Percentiles rank a stretch among this genome's conserved stretches.
Evolutionary conservation across 2,888 invertebrate genomes (phyloP).

Genomic region (Polydrusus tereticollis): DNA sequence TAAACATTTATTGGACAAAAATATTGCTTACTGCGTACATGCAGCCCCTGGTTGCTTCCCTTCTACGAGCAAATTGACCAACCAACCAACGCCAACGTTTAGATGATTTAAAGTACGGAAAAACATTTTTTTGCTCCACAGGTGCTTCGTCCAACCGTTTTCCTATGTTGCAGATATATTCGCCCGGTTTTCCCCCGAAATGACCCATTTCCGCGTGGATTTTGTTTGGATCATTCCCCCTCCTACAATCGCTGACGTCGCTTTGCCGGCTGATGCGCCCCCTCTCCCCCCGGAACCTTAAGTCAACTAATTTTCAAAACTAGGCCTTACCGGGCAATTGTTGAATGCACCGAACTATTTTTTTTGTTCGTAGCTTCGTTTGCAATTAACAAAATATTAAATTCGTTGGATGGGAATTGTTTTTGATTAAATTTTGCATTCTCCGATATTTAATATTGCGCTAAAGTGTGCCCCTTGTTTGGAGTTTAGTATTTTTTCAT

Average conservation of each 20-base stretch:
- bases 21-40: too few relatives aligned
- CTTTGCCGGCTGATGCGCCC: background rate
- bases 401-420: background rate
- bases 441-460: background rate
- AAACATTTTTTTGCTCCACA: background rate
- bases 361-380: too few relatives aligned
- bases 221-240: background rate
- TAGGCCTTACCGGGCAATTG: conserved; percentile 11
- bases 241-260: background rate
- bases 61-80: too few relatives aligned
- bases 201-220: background rate
- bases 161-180: background rate
- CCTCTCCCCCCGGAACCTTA: background rate
- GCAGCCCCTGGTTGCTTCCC: too few relatives aligned
- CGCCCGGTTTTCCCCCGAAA: conserved; percentile 3
- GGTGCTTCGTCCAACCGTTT: background rate
- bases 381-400: background rate
- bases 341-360: too few relatives aligned
- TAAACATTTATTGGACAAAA: too few relatives aligned
- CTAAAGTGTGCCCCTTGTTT: too few relatives aligned
- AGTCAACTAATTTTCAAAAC: background rate
- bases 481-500: too few relatives aligned
- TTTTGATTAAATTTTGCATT: background rate
- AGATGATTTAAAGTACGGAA: too few relatives aligned
- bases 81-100: too few relatives aligned